A percentile compares a stretch with the other conserved stretches of the same genome.
Evolutionary conservation across 2,888 invertebrate species (phyloP).

Genomic region (Brassicogethes aeneus): DNA sequence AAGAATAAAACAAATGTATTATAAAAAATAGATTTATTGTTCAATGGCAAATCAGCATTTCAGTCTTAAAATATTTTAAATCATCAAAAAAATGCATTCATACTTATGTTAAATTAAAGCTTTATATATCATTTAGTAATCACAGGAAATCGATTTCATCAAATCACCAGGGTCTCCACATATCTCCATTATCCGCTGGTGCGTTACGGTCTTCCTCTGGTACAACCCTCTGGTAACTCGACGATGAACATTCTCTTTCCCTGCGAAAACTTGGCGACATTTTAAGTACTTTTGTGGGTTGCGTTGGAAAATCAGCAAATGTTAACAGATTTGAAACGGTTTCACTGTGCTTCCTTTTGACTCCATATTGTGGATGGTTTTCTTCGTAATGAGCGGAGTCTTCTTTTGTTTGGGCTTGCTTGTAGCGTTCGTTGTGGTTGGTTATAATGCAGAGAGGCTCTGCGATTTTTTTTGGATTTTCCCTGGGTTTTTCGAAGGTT

Average conservation of each 20-base stretch:
- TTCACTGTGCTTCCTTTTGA: slow-evolving; percentile 28
- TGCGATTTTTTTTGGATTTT: slow-evolving; percentile 24
- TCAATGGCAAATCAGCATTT: too few relatives aligned
- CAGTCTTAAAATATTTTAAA: too few relatives aligned
- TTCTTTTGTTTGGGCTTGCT: slow-evolving; percentile 32
- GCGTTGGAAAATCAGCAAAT: slow-evolving; percentile 15
- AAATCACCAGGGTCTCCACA: slow-evolving; percentile 41
- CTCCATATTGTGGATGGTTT: slow-evolving; percentile 26
- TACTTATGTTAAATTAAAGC: too few relatives aligned
- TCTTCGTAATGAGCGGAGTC: slow-evolving; percentile 34
- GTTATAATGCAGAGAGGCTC: slow-evolving; percentile 38
- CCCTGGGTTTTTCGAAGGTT: slow-evolving; percentile 14
- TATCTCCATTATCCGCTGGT: slow-evolving; percentile 28
- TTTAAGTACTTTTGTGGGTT: slow-evolving; percentile 23
- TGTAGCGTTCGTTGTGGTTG: slow-evolving; percentile 35
- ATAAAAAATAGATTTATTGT: too few relatives aligned
- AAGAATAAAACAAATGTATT: too few relatives aligned
- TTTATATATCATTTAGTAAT: too few relatives aligned
- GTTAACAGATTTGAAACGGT: slow-evolving; percentile 19
- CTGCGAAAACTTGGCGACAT: slow-evolving; percentile 4
- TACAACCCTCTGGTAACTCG: slow-evolving; percentile 3
- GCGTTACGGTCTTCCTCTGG: slow-evolving; percentile 9
- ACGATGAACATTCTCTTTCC: slow-evolving; percentile 2
- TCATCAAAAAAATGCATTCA: too few relatives aligned
- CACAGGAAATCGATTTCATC: too few relatives aligned